These are phyloP conservation scores for Hoplostethus atlanticus DNA, from an alignment of 2,797 vertebrate genomes.

Conservation along the genomic window DNA sequence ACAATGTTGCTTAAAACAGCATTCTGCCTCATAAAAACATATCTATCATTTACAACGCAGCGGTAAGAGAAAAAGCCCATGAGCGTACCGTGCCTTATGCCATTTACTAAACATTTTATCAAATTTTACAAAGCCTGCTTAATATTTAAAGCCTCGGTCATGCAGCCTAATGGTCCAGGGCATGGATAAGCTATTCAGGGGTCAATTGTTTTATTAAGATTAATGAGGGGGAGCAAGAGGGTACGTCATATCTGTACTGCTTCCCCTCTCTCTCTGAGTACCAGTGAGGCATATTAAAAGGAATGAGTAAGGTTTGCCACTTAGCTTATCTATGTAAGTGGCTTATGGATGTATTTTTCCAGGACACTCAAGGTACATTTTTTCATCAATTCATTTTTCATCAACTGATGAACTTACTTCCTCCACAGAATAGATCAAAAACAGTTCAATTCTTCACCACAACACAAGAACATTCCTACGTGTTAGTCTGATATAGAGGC, in stretches of 20 bases:
- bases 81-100: slow-evolving; percentile 64
- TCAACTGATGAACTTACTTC: slow-evolving; percentile 72
- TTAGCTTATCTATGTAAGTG: slow-evolving; percentile 82
- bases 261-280: slow-evolving; percentile 73
- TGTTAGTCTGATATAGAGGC: slow-evolving; percentile 34
- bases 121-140: slow-evolving; percentile 84
- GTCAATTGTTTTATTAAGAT: slow-evolving; percentile 88
- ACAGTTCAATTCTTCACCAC: slow-evolving; percentile 30
- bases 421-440: slow-evolving; percentile 57
- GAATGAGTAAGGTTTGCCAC: slow-evolving; percentile 78
- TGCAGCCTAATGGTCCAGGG: slow-evolving; percentile 82
- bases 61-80: slow-evolving; percentile 50
- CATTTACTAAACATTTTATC: slow-evolving; percentile 85
- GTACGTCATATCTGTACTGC: slow-evolving; percentile 80
- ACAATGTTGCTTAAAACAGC: slow-evolving; percentile 75
- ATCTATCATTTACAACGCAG: slow-evolving; percentile 78
- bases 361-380: slow-evolving; percentile 72
- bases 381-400: slow-evolving; percentile 81
- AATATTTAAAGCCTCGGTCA: slow-evolving; percentile 85
- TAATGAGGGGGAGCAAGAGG: slow-evolving; percentile 83
- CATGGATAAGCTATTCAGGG: slow-evolving; percentile 84
- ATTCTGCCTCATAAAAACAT: slow-evolving; percentile 78
- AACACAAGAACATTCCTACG: slow-evolving; percentile 18
- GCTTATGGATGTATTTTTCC: slow-evolving; percentile 81
- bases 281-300: slow-evolving; percentile 79